Evolutionary conservation across 2,888 invertebrate species (phyloP), one percentile per base, ranked within the genome.

Genomic region (Ectropis crepuscularia): DNA sequence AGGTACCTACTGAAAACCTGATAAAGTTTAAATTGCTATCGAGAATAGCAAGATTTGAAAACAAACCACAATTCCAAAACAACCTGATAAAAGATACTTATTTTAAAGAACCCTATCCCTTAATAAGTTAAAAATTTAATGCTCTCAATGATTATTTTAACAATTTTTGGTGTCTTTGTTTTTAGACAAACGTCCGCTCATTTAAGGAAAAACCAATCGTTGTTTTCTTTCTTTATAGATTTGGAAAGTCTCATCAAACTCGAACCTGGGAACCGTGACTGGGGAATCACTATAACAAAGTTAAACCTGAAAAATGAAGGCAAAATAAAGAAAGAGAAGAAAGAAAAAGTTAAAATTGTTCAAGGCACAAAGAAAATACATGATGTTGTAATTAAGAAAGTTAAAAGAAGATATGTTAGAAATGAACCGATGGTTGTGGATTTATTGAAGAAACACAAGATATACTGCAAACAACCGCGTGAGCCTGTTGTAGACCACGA

Each of bases 201-300:
- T 28, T 28, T 28, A 11, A 38, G 47, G n/a, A 50, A 60, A 46
- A 54, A 64, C 45, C 68, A 63, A 57, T 65, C 38, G 51, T 70
- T 57, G 16, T 28, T 61, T 61, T 67, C 49, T 61, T 53, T 64
- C 62, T 64, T 57, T 63, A 61, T 60, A 70, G 68, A 57, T 65
- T 65, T 63, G 62, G 49, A 54, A 59, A 61, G 11, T 48, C 59
- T 37, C 62, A 11, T 53, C 64, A 51, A 49, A 53, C 57, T 9
- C 54, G 65, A 57, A 61, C 38, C 28, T 6, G 55, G 39, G 36
- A 11, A 59, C 58, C 48, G 61, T 57, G 8, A 51, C 38, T 63
- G 63, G 60, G 47, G 47, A 11, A 61, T 60, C 42, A 57, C 60
- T 5, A 48, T 60, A 11, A 61, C 49, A 45, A 63, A 63, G 51